These are phyloP conservation scores for Melitaea athalia DNA, from an alignment of 2,888 invertebrate species.

Conservation along the genomic window DNA sequence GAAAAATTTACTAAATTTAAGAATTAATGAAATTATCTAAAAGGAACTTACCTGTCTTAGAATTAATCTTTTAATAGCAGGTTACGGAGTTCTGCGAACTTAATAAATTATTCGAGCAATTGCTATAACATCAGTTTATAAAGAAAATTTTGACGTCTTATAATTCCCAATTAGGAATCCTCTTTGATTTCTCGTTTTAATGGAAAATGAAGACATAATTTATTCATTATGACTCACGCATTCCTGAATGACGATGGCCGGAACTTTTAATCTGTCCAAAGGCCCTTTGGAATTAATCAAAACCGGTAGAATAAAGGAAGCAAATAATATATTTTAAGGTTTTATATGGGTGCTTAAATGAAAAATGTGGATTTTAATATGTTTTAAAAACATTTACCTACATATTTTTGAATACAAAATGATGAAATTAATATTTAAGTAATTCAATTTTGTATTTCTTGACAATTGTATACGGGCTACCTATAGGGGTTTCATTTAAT, in stretches of 20 bases:
- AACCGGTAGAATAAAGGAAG: slow-evolving; percentile 43
- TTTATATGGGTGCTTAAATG: not conserved
- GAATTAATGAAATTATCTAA: not conserved
- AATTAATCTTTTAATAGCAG: slow-evolving; percentile 8
- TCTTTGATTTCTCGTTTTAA: slow-evolving; percentile 50
- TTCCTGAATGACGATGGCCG: slow-evolving; percentile 53
- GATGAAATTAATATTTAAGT: too few relatives aligned
- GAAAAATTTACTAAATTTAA: not conserved
- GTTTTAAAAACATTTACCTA: too few relatives aligned
- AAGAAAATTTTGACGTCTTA: slow-evolving; percentile 18
- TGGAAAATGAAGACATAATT: slow-evolving; percentile 53
- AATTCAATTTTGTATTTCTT: too few relatives aligned
- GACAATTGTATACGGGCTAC: too few relatives aligned
- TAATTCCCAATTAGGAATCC: slow-evolving; percentile 28
- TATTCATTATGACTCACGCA: slow-evolving; percentile 64
- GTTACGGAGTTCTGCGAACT: not conserved
- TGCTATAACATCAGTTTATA: slow-evolving; percentile 18
- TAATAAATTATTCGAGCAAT: not conserved
- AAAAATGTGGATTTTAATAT: not conserved
- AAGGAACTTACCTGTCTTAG: not conserved
- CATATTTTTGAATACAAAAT: too few relatives aligned
- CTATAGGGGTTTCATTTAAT: too few relatives aligned
- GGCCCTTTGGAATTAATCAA: slow-evolving; percentile 57
- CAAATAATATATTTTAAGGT: not conserved
- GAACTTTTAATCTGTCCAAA: slow-evolving; percentile 66